Evolutionary conservation across 2,888 invertebrate species (phyloP), one percentile per base, ranked within the genome.

Genomic region (Polyommatus iphigenia): DNA sequence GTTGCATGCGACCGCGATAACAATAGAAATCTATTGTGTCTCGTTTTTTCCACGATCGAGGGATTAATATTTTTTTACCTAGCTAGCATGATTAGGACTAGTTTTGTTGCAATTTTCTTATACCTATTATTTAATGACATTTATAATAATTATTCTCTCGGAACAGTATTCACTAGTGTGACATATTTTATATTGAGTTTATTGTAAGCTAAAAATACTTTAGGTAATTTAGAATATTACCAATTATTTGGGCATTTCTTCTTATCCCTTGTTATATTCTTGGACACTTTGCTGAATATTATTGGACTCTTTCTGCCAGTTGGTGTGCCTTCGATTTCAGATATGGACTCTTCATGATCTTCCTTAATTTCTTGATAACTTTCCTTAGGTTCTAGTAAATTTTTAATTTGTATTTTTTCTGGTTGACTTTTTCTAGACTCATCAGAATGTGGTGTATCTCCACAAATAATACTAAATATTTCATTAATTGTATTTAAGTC

Each of bases 251-350:
- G 87, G 81, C 89, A 90, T 83, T 92, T 93, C 80, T 91, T 92
- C 81, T 92, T 93, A 71, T 91, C 90, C 78, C 87, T 86, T 24
- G n/a, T 76, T 36, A 73, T 79, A 57, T 75, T 85, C 57, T 82
- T 88, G 0, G 83, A n/a, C 80, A 87, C 90, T 79, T 86, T 91
- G 5, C 83, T 84, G 10, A 82, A 85, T 83, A 94, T 89, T 77
- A 94, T 90, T 10, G 94, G 94, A 80, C 94, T 94, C 0, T 79
- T 86, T 0, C 90, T 85, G 1, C 92, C 92, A 0, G 88, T 88
- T 0, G 92, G 91, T 0, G 92, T 91, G 0, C 88, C 88, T 78
- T 91, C 91, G 78, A 92, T 92, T 80, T 92, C 92, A 3, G 87
- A 88, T 1, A 88, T 46, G 0, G 91, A 90, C 18, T 89, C 88